Evolutionary conservation across 2,888 invertebrate genomes (phyloP).

Genomic region (Troilus luridus): DNA sequence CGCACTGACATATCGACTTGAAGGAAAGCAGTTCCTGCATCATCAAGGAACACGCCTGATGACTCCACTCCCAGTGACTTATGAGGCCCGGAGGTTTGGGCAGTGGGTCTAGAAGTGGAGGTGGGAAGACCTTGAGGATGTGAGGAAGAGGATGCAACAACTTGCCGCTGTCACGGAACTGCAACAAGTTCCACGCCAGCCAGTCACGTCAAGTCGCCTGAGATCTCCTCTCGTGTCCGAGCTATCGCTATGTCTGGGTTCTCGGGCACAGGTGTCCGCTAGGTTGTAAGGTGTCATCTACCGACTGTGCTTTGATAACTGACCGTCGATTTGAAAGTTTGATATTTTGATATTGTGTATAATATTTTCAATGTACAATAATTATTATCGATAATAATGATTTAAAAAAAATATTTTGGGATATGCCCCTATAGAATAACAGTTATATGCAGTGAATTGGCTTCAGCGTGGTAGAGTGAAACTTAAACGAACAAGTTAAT

Average conservation of each 20-base stretch:
- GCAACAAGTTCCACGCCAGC: conserved; percentile 60
- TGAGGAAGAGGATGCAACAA: conserved; percentile 50
- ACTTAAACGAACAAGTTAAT: no score
- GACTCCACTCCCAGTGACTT: not conserved
- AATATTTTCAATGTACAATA: no score
- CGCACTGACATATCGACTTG: no score
- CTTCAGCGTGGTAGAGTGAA: no score
- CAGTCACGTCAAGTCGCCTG: conserved; percentile 59
- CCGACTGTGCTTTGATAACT: not conserved
- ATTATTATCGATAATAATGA: no score
- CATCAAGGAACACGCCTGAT: not conserved
- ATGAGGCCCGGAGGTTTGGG: not conserved
- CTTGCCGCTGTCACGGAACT: conserved; percentile 52
- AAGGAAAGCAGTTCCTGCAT: no score
- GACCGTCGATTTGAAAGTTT: not conserved
- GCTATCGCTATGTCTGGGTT: not conserved
- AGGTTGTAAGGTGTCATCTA: not conserved
- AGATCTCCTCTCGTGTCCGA: conserved; percentile 54
- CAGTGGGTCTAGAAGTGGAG: conserved; percentile 15
- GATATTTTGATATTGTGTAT: no score
- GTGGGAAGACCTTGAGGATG: conserved; percentile 39
- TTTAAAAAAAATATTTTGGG: no score
- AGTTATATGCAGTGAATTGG: no score
- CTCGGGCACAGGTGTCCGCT: not conserved
- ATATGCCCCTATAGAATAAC: no score